Evolutionary conservation across 2,888 invertebrate genomes (phyloP), one percentile per base, ranked within the genome.

Genomic region (Melanotus villosus): DNA sequence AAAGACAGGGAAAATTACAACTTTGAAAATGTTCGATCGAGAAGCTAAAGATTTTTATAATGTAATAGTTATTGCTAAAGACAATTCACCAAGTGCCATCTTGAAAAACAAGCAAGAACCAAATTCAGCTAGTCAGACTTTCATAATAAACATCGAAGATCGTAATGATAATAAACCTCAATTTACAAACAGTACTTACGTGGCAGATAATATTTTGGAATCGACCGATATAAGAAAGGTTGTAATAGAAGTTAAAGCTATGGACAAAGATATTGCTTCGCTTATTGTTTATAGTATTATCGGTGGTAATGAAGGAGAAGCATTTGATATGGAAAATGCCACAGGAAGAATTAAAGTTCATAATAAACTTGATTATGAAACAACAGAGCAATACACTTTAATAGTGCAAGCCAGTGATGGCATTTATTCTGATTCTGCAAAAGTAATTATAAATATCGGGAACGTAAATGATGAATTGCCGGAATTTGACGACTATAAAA

Each of bases 391-490:
- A 79, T 97, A 97, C 80, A 91, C 90, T 58, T 86, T 96, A n/a
- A 92, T 91, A 59, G 92, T 96, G 1, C 88, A 91, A 71, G 96
- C 95, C 0, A 93, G 92, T 72, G 96, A 96, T 82, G 96, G 96
- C 1, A 88, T 92, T 56, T 94, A 90, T 81, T 92, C 94, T 73
- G 96, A 95, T 79, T 91, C 90, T 64, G 93, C 96, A 0, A 90
- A 89, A 75, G 97, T 98, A 0, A 89, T 91, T 56, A 95, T 98
- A 54, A 91, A 92, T 76, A 93, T 97, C 59, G 92, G 91, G 76
- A 94, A 98, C 83, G 92, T 97, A 47, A 98, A 98, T 81, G 98
- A 98, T 82, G 96, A 97, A 83, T 91, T 92, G 0, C 98, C 98
- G 0, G 89, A 92, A 0, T 98, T 98, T 80, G 83, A 87, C 21